Evolutionary conservation across 2,888 invertebrate species (phyloP).

Genomic region (Philereme transversata): DNA sequence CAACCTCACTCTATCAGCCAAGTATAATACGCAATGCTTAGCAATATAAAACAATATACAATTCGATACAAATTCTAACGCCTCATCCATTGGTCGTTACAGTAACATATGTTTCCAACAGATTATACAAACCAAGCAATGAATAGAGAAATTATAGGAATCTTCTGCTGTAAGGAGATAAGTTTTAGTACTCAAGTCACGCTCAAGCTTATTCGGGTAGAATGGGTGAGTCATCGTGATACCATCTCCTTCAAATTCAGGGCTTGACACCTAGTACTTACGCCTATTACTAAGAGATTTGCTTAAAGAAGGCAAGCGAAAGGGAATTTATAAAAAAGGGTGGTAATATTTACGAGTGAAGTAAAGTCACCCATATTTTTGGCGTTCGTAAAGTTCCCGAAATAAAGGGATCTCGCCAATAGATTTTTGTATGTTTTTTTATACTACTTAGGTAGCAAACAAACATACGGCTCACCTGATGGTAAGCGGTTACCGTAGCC

Average conservation of each 20-base stretch:
- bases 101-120: neutral
- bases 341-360: neutral
- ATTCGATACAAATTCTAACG: neutral
- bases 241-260: conserved; percentile 49
- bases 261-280: conserved; percentile 47
- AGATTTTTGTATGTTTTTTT: too few relatives aligned
- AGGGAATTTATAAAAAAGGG: neutral
- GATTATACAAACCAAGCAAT: neutral
- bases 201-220: conserved; percentile 44
- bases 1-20: neutral
- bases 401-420: too few relatives aligned
- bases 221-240: conserved; percentile 51
- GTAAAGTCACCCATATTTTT: neutral
- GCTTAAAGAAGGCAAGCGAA: conserved; percentile 3
- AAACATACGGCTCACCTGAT: too few relatives aligned
- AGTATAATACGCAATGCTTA: conserved; percentile 1
- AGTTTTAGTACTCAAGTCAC: conserved; percentile 44
- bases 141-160: conserved; percentile 20
- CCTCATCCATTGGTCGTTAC: neutral
- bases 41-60: neutral
- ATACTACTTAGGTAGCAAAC: too few relatives aligned
- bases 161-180: conserved; percentile 15
- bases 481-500: too few relatives aligned
- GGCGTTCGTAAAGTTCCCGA: too few relatives aligned
- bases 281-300: conserved; percentile 30